A percentile compares a stretch with the other conserved stretches of the same genome.
Evolutionary conservation across 37 sponge, comb jelly and placozoan species (phyloP).

Genomic region (Mnemiopsis leidyi): DNA sequence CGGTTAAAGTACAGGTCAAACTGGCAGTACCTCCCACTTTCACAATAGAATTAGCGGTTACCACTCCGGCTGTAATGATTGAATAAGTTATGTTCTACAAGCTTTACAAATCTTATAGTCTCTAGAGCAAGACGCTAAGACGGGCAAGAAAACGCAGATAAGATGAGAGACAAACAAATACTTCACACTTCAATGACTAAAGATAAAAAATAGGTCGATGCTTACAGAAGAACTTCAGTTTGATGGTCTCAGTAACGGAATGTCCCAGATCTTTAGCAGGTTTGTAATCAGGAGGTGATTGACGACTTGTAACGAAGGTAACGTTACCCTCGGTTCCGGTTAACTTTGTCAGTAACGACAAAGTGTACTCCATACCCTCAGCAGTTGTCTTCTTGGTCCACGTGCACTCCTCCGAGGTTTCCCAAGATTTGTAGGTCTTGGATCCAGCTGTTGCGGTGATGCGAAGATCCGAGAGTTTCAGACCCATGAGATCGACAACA

Average conservation of each 20-base stretch:
- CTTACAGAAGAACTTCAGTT: neutral
- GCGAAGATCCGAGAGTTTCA: neutral
- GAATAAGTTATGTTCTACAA: too few relatives aligned
- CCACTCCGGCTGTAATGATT: neutral
- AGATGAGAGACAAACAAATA: too few relatives aligned
- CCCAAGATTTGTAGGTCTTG: constrained; percentile 23
- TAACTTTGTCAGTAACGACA: neutral
- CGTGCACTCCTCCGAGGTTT: neutral
- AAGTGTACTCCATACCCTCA: neutral
- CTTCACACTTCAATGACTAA: too few relatives aligned
- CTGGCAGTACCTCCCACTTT: neutral
- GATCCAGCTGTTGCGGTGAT: neutral
- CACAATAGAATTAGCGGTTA: neutral
- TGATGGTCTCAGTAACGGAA: neutral
- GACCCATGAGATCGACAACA: neutral
- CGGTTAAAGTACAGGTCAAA: neutral
- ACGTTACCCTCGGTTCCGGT: neutral
- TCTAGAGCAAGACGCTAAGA: too few relatives aligned
- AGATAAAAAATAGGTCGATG: too few relatives aligned
- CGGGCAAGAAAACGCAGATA: too few relatives aligned
- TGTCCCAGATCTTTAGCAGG: constrained; percentile 22
- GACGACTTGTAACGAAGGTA: neutral
- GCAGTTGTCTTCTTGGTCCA: neutral
- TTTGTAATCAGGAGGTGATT: neutral
- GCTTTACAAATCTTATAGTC: too few relatives aligned